These are phyloP conservation scores for Trypoxylus dichotomus DNA, from an alignment of 1,140 invertebrate genomes.

Conservation along the genomic window DNA sequence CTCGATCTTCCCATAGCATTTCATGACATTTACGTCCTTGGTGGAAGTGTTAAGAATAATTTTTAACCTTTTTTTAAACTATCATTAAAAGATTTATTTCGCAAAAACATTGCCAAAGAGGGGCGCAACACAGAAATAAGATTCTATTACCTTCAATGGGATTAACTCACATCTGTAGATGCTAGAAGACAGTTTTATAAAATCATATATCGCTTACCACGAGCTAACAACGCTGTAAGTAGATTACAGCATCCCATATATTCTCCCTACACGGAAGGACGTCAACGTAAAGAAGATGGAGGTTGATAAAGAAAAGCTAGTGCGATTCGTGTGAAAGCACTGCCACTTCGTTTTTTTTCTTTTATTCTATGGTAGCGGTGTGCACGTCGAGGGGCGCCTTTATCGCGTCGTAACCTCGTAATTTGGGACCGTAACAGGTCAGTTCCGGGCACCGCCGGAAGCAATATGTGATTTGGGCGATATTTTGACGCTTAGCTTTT, in stretches of 20 bases:
- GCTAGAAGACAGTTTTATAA: too few relatives aligned
- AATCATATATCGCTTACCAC: too few relatives aligned
- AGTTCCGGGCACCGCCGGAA: conserved; percentile 45
- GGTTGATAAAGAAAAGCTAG: conserved; percentile 33
- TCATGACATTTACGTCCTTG: too few relatives aligned
- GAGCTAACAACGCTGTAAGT: conserved; percentile 2
- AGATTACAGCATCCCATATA: background rate
- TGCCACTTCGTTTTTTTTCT: background rate
- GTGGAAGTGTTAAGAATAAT: too few relatives aligned
- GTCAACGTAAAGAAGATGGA: conserved; percentile 32
- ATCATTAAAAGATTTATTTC: too few relatives aligned
- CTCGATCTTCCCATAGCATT: too few relatives aligned
- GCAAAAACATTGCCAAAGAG: too few relatives aligned
- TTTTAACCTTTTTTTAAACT: too few relatives aligned
- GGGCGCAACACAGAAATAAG: too few relatives aligned
- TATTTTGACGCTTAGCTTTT: conserved; percentile 40
- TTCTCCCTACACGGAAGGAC: background rate
- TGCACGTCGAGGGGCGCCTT: conserved; percentile 39
- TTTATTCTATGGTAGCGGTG: background rate
- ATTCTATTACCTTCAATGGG: too few relatives aligned
- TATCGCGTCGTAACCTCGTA: conserved; percentile 46
- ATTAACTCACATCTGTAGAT: too few relatives aligned
- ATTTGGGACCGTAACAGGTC: conserved; percentile 44
- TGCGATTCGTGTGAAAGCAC: background rate
- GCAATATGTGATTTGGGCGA: conserved; percentile 46